These are phyloP conservation scores for Cossypha niveicapilla DNA, from an alignment of 2,797 vertebrate genomes.

Conservation along the genomic window DNA sequence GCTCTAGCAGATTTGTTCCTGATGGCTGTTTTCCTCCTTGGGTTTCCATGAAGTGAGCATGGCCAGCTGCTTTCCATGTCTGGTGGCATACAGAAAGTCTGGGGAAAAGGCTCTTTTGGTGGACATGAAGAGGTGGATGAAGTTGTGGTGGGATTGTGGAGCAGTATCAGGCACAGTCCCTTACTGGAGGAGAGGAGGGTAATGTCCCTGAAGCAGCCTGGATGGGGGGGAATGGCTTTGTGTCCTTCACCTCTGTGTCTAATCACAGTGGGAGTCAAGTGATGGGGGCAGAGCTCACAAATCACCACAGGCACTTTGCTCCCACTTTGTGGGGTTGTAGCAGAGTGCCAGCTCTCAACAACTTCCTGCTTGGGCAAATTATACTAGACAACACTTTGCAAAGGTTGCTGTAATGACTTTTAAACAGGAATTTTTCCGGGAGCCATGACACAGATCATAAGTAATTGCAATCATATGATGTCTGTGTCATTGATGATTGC, in stretches of 20 bases:
- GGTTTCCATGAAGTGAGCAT: neutral
- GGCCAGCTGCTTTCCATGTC: neutral
- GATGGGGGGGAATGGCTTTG: neutral
- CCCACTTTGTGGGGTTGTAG: neutral
- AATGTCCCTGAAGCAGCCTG: neutral
- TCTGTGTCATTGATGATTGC: neutral
- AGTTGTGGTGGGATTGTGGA: neutral
- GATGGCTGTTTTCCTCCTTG: neutral
- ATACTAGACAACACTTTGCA: neutral
- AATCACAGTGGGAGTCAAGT: neutral
- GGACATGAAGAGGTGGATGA: neutral
- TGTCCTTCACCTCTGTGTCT: neutral
- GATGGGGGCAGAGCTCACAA: neutral
- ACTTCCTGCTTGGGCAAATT: neutral
- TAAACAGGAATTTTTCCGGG: conserved; percentile 1
- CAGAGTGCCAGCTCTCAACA: neutral
- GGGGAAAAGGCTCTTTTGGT: neutral
- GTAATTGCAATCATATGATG: neutral
- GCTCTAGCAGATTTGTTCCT: conserved; percentile 1
- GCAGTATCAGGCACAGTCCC: neutral
- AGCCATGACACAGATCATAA: neutral
- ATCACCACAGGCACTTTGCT: neutral
- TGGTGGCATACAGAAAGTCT: neutral
- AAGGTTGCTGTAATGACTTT: conserved; percentile 10
- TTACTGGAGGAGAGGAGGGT: fast-evolving